These are phyloP conservation scores for Venustoraphidia nigricollis DNA, from an alignment of 2,888 invertebrate species.

Conservation along the genomic window DNA sequence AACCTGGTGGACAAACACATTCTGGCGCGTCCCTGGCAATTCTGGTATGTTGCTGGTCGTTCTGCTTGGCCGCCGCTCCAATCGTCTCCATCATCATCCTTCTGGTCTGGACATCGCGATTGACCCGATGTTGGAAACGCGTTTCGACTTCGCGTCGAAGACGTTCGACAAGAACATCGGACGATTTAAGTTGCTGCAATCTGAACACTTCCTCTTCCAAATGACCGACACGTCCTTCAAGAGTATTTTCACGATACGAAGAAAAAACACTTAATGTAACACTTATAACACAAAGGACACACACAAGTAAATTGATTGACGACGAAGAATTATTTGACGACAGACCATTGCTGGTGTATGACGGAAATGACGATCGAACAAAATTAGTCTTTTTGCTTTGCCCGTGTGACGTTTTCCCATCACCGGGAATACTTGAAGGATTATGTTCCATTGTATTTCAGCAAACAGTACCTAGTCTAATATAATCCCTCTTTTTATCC, in stretches of 20 bases:
- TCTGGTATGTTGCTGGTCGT: constrained; percentile 22
- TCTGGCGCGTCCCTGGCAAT: constrained; percentile 42
- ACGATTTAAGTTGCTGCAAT: constrained; percentile 19
- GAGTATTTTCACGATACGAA: constrained; percentile 37
- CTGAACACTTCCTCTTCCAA: constrained; percentile 40
- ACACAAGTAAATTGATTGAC: constrained; percentile 34
- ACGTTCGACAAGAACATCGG: constrained; percentile 35
- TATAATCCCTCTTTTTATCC: too few relatives aligned
- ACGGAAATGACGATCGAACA: constrained; percentile 26
- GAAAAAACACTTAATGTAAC: constrained; percentile 43
- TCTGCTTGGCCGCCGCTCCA: constrained; percentile 10
- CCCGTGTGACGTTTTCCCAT: constrained; percentile 24
- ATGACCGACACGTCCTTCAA: constrained; percentile 34
- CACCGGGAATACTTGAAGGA: constrained; percentile 12
- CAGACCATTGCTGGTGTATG: constrained; percentile 21
- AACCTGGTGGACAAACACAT: constrained; percentile 61
- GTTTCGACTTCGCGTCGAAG: constrained; percentile 36
- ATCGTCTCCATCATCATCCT: constrained; percentile 11
- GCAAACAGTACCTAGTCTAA: not conserved
- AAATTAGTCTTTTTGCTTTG: constrained; percentile 21
- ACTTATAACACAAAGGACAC: constrained; percentile 46
- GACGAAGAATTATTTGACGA: not conserved
- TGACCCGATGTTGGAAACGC: constrained; percentile 25
- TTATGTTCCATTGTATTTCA: constrained; percentile 7
- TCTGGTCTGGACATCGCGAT: constrained; percentile 22